A percentile compares a stretch with the other conserved stretches of the same genome.
These are phyloP conservation scores for Latrodectus geometricus DNA, from an alignment of 1,140 invertebrate species.

Conservation along the genomic window DNA sequence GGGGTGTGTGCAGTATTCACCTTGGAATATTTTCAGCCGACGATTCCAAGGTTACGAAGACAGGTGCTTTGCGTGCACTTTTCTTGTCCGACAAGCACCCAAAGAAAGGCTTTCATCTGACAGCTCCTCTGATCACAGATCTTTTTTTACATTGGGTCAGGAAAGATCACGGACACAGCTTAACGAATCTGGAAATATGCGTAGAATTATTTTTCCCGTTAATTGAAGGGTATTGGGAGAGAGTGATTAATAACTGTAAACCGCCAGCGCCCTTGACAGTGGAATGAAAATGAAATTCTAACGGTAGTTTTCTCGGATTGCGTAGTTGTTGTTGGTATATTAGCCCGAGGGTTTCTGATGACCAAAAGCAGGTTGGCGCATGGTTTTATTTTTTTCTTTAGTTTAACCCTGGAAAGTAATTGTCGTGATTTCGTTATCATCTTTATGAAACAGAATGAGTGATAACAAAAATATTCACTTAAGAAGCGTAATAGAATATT, in stretches of 20 bases:
- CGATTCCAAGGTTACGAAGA: background rate
- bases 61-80: background rate
- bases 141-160: background rate
- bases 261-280: constrained; percentile 14
- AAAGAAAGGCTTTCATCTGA: background rate
- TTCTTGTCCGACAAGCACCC: background rate
- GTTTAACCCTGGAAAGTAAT: too few species aligned
- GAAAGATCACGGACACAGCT: background rate
- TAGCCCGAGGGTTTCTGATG: background rate
- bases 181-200: background rate
- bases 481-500: too few species aligned
- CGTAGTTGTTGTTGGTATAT: background rate
- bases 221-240: constrained; percentile 24
- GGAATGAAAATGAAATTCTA: constrained; percentile 32
- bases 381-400: background rate
- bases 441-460: too few species aligned
- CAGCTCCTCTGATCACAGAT: background rate
- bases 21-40: background rate
- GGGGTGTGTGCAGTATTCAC: background rate
- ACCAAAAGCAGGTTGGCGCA: background rate
- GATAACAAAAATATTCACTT: too few species aligned
- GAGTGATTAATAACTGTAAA: constrained; percentile 25
- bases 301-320: background rate
- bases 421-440: too few species aligned
- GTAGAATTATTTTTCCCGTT: background rate